Conservation (phyloP, 1,140 invertebrate genomes). For the Laodelphax striatellus region DNA sequence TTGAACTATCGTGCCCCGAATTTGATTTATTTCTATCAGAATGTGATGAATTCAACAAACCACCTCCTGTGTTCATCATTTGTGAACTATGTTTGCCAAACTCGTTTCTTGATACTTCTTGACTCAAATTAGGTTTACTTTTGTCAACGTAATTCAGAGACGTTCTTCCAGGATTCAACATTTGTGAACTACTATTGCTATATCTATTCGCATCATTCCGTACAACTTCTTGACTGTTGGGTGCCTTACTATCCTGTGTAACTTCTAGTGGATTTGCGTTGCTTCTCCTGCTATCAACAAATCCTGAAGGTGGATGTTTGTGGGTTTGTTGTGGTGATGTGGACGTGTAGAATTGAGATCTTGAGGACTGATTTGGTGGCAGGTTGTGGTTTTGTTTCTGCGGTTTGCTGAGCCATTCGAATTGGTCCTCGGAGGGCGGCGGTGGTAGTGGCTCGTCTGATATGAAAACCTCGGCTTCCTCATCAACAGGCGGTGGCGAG, state of each 20-base stretch:
- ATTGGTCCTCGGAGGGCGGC: conserved; percentile 42
- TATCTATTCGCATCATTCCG: no score
- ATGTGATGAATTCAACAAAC: no score
- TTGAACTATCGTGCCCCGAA: neutral
- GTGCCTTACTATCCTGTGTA: no score
- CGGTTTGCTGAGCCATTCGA: neutral
- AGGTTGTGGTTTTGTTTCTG: conserved; percentile 18
- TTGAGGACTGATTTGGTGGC: neutral
- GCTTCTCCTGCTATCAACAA: no score
- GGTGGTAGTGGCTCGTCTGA: conserved; percentile 60
- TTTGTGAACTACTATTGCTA: neutral
- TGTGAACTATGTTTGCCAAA: no score
- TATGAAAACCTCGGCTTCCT: conserved; percentile 17
- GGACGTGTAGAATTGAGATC: neutral
- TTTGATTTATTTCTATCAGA: conserved; percentile 2
- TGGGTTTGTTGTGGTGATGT: neutral
- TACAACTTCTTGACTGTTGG: no score
- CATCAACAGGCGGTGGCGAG: conserved; percentile 23
- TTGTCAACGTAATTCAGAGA: no score
- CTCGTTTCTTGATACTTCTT: no score
- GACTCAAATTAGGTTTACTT: no score
- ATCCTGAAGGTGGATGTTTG: neutral
- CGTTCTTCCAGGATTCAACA: neutral
- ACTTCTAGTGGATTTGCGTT: no score
- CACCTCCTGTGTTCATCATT: no score